Evolutionary conservation across 2,113 vertebrate genomes (phyloP).

Genomic region (Ochotona princeps): DNA sequence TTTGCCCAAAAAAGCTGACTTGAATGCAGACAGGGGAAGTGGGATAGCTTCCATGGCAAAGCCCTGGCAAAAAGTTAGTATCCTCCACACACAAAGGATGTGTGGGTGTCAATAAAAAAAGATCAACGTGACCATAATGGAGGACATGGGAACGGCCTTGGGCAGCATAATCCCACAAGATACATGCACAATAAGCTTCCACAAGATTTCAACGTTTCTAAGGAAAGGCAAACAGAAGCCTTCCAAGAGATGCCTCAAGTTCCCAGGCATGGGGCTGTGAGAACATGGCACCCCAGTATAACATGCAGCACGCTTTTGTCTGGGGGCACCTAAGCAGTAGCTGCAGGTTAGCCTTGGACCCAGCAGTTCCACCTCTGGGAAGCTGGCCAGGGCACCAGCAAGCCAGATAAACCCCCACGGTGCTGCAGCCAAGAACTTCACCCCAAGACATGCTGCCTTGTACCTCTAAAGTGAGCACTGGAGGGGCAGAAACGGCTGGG

Average conservation of each 20-base stretch:
- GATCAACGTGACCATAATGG: background rate
- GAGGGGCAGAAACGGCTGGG: rapidly evolving
- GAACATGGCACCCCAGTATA: background rate
- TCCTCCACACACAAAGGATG: slow-evolving; percentile 18
- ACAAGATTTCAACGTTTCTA: background rate
- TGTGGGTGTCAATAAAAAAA: background rate
- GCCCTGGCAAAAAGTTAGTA: background rate
- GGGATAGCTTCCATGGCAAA: background rate
- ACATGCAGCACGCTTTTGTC: too few relatives aligned
- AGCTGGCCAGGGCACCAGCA: background rate
- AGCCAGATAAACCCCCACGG: rapidly evolving
- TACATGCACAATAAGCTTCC: background rate
- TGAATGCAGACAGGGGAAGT: background rate
- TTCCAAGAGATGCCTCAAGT: background rate
- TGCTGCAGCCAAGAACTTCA: rapidly evolving
- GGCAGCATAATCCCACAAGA: background rate
- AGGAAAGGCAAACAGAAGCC: background rate
- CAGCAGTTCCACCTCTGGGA: background rate
- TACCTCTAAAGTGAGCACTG: background rate
- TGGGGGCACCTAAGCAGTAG: too few relatives aligned
- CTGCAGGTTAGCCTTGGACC: too few relatives aligned
- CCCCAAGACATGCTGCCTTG: background rate
- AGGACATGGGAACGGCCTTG: background rate
- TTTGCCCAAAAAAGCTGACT: background rate
- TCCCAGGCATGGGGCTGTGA: background rate